These are phyloP conservation scores for Tarsius wallacei DNA, from an alignment of 2,797 vertebrate genomes.

Conservation along the genomic window DNA sequence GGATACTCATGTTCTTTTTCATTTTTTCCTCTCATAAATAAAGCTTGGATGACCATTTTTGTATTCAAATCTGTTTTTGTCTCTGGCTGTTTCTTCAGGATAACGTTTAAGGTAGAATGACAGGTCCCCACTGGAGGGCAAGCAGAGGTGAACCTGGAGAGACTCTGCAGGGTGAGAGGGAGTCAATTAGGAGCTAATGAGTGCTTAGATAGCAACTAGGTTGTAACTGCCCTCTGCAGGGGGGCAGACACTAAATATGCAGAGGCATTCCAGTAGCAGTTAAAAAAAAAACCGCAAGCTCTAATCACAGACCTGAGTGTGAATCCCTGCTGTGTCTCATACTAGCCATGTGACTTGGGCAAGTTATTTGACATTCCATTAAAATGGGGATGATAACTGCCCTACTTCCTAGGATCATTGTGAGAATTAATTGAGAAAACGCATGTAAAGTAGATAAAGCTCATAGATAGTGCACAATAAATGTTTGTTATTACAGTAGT, in stretches of 20 bases:
- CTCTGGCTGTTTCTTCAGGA: not conserved
- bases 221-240: not conserved
- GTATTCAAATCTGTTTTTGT: not conserved
- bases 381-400: not conserved
- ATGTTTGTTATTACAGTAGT: constrained; percentile 51
- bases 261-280: not conserved
- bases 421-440: constrained; percentile 53
- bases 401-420: constrained; percentile 16
- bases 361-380: not conserved
- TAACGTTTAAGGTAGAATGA: not conserved
- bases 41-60: not conserved
- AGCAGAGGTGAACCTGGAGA: not conserved
- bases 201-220: no score
- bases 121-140: not conserved
- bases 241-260: accelerated
- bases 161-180: not conserved
- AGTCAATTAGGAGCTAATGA: no score
- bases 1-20: not conserved
- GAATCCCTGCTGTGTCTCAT: not conserved
- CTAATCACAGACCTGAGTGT: not conserved
- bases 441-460: constrained; percentile 58
- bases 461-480: not conserved
- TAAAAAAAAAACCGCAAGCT: not conserved
- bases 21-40: not conserved
- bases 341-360: not conserved